Conservation (phyloP, 2,113 vertebrate genomes). For the Cephalopterus ornatus region DNA sequence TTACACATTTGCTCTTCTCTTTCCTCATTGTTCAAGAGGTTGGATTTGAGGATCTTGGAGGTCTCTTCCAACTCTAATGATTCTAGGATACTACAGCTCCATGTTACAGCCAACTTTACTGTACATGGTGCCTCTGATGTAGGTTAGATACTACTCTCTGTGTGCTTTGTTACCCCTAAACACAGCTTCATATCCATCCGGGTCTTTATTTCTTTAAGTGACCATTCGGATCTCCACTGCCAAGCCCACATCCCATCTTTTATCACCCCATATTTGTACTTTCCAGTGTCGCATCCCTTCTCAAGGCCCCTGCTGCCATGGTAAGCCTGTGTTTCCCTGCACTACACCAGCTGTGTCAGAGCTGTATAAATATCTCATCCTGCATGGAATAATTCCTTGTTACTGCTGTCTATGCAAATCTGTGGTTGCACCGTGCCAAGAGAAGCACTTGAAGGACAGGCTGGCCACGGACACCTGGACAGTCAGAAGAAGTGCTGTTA, state of each 20-base stretch:
- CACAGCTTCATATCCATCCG: neutral
- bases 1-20: neutral
- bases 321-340: neutral
- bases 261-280: neutral
- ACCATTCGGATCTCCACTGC: neutral
- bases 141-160: neutral
- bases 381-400: neutral
- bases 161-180: neutral
- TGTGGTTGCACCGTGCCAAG: neutral
- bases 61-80: neutral
- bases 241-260: neutral
- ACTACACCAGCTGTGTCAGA: too few relatives aligned
- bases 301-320: neutral
- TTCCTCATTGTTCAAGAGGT: neutral
- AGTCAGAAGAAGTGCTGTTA: neutral
- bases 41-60: neutral
- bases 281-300: neutral
- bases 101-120: neutral
- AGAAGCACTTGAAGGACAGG: neutral
- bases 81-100: neutral
- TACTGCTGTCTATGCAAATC: neutral
- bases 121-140: neutral
- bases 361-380: neutral
- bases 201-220: neutral
- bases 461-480: rapidly evolving